A percentile compares a stretch with the other conserved stretches of the same genome.
Conservation (phyloP, 2,113 vertebrate genomes). For the Psophia crepitans region DNA sequence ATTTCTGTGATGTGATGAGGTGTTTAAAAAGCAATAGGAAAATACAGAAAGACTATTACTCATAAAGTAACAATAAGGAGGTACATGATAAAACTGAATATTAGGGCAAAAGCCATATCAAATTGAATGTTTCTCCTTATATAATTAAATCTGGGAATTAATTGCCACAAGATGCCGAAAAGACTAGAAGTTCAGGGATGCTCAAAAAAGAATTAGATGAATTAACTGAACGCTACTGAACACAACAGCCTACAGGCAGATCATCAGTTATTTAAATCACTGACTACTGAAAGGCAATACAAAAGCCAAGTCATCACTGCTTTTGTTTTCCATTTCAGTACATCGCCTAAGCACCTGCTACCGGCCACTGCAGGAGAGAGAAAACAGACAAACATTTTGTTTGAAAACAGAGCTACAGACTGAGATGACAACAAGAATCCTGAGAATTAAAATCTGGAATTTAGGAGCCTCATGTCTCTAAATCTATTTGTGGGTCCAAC, state of each 20-base stretch:
- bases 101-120: neutral
- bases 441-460: neutral
- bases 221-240: neutral
- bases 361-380: neutral
- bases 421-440: neutral
- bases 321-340: neutral
- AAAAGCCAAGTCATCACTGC: neutral
- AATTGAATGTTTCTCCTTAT: neutral
- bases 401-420: neutral
- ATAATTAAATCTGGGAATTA: neutral
- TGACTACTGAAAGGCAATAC: neutral
- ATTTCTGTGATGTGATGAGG: neutral
- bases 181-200: neutral
- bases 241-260: neutral
- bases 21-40: neutral
- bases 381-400: neutral
- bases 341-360: neutral
- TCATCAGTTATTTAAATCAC: neutral
- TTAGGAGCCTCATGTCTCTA: neutral
- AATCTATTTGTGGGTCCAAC: neutral
- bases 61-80: neutral
- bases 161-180: neutral
- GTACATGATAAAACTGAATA: neutral
- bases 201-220: neutral
- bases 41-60: neutral